A percentile compares a stretch with the other conserved stretches of the same genome.
phyloP scores from a whole-genome alignment of 2,113 vertebrate genomes.

The Egretta garzetta region DNA sequence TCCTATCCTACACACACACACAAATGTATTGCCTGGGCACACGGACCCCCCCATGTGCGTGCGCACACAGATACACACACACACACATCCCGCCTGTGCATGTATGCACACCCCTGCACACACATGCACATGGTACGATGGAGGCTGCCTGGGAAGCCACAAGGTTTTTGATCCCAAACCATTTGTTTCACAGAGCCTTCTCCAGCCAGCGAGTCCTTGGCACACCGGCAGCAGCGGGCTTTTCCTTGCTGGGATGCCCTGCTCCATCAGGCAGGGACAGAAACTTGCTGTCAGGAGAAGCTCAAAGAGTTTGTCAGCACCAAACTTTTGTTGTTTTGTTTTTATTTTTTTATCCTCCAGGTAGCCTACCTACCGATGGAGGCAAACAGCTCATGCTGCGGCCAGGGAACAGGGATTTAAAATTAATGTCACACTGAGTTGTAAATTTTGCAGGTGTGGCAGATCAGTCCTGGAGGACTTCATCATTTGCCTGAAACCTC shows the following conservation, averaged over 20 bases:
- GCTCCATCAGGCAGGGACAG: neutral
- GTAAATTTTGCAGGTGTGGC: neutral
- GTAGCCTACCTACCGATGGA: neutral
- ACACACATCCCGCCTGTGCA: accelerated
- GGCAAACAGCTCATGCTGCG: neutral
- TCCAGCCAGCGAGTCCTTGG: neutral
- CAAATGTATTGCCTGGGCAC: neutral
- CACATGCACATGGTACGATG: accelerated
- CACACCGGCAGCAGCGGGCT: neutral
- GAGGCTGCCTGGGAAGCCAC: neutral
- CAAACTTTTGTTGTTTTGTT: neutral
- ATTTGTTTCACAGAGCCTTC: neutral
- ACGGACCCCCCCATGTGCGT: no score
- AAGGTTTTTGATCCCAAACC: neutral
- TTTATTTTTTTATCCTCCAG: neutral
- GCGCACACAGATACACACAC: neutral
- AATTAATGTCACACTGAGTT: neutral
- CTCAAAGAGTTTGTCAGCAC: neutral
- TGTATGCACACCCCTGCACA: no score
- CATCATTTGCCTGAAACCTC: neutral
- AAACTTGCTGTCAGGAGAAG: neutral
- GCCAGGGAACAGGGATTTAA: neutral
- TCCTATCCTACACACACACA: no score
- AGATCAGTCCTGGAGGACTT: neutral
- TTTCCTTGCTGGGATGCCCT: neutral